Base-by-base conservation (phyloP, 2,797 vertebrate species). In the Phalanger gymnotis region DNA sequence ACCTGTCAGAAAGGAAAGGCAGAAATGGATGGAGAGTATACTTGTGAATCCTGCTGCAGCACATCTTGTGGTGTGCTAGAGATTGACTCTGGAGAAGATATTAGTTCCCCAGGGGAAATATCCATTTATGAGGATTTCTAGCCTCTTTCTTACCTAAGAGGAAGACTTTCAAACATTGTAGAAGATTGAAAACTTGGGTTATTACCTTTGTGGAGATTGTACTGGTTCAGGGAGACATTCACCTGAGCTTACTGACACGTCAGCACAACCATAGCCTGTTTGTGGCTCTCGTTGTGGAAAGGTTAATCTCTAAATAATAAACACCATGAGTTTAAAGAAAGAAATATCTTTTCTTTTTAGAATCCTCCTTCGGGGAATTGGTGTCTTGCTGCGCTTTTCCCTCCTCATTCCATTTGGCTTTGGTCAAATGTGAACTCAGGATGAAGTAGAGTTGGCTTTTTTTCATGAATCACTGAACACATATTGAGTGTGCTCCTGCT, bases 131-230 rank as follows among this genome's bases (percentile, higher is more conserved):
- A 96, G 91, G 95, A 91, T 3, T 92, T 93, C 58, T 34, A 61
- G 47, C 1, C 0, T 53, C 96, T 96, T 95, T 93, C 92, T n/a
- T 93, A 81, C 93, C 1, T 92, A 90, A 95, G 54, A 92, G 28
- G 97, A 81, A 95, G 90, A 95, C 28, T 51, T 81, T 96, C 92
- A 94, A 93, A 96, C 66, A 91, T 93, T 96, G 96, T 90, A 95
- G 73, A 97, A 96, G 90, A 96, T 94, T 96, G 96, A 93, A 97
- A 97, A 97, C 58, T 97, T 97, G 47, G 1, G 54, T 95, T 97
- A 96, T 97, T 96, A 96, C 93, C 94, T 97, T 91, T 40, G 9
- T 90, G 95, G 93, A 90, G 81, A 96, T 61, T 95, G 51, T 81
- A 40, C 92, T 95, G 55, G 93, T 92, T 87, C 87, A 96, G 93